Evolutionary conservation across 2,797 vertebrate genomes (phyloP), one percentile per base, ranked within the genome.

Genomic region (Aphelocoma californica): DNA sequence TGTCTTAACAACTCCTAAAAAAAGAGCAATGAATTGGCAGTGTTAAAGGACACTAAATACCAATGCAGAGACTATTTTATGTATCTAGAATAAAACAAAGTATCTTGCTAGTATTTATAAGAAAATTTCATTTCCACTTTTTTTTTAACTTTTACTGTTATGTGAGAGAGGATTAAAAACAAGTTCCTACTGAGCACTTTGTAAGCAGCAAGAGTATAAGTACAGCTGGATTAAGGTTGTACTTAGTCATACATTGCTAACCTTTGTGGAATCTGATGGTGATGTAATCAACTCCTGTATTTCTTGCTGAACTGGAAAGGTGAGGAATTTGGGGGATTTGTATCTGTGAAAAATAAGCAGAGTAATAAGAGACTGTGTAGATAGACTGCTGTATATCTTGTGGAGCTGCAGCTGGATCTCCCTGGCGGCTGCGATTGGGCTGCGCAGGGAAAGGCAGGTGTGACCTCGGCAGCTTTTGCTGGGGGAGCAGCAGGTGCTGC

Each of bases 241-340:
- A 62, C 77, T 79, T 83, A 81, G 58, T 92, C 88, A 86, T 87
- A 93, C 77, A n/a, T 74, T 92, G 95, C 92, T 85, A 87, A 86
- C 95, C 81, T 81, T 78, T 73, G 32, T 96, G 94, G 93, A 94
- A 92, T 97, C 94, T 66, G 77, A 45, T 74, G 53, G 78, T 96
- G 73, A 85, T 91, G 92, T 81, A 92, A 96, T 75, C 95, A 72
- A 23, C 81, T 93, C 97, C 86, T 89, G 97, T 95, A 79, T 93
- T 97, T 97, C 97, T 97, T 92, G 97, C 88, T 96, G 79, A 97
- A 97, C 97, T 94, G 96, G 97, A 98, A 97, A 95, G 93, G 94
- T 96, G 85, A 96, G 97, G 97, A 96, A 93, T 94, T 80, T 93
- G 75, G 88, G 90, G 95, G 81, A 93, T 95, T 94, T 79, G 91